phyloP scores from a whole-genome alignment of 2,888 invertebrate species.

The Agonopterix arenella region DNA sequence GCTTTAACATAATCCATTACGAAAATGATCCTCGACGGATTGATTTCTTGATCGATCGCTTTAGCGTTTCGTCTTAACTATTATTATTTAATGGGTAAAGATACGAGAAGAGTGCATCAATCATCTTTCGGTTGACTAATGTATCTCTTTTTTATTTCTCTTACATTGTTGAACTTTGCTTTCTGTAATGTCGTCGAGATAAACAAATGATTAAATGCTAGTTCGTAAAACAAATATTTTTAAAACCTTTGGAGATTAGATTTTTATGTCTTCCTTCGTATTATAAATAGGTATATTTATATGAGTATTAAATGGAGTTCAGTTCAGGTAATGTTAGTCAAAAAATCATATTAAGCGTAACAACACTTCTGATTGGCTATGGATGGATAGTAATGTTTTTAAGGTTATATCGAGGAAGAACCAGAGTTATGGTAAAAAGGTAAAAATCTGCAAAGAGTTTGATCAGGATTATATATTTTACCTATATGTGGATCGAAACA shows the following conservation, averaged over 20 bases:
- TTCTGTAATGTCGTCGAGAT: conserved; percentile 37
- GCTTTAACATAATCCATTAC: conserved; percentile 64
- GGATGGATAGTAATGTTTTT: too few species aligned
- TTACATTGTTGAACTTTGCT: conserved; percentile 39
- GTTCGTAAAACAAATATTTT: not conserved
- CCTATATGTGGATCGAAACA: too few species aligned
- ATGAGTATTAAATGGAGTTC: too few species aligned
- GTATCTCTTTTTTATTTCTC: conserved; percentile 41
- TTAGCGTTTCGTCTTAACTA: conserved; percentile 58
- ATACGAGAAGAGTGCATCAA: conserved; percentile 61
- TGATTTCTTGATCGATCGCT: conserved; percentile 72
- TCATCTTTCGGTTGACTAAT: conserved; percentile 64
- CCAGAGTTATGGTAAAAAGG: too few species aligned
- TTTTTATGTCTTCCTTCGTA: not conserved
- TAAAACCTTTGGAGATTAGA: not conserved
- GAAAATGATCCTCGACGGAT: conserved; percentile 54
- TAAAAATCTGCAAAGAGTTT: too few species aligned
- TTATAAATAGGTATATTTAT: too few species aligned
- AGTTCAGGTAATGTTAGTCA: too few species aligned
- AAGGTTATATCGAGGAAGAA: too few species aligned
- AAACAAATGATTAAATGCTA: conserved; percentile 22
- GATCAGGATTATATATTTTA: too few species aligned
- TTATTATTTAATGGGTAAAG: conserved; percentile 71
- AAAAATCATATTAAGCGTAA: too few species aligned
- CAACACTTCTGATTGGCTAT: too few species aligned